Conservation (phyloP, 2,888 invertebrate genomes). For the Habroteleia sp. region DNA sequence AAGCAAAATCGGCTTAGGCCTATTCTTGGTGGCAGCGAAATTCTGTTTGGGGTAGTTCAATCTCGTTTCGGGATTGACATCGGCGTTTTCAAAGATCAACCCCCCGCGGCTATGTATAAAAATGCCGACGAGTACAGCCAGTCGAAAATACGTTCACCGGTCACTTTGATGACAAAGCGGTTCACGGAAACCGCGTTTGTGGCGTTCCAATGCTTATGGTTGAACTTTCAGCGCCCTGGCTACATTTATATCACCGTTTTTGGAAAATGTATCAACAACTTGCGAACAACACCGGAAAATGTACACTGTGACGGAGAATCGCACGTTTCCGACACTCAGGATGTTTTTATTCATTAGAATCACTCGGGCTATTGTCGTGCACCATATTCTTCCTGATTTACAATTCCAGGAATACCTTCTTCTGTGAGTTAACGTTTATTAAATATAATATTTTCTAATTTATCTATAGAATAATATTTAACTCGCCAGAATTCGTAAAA, state of each 20-base stretch:
- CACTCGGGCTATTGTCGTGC: constrained; percentile 30
- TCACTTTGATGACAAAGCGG: constrained; percentile 67
- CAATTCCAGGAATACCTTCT: constrained; percentile 29
- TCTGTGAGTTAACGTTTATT: too few relatives aligned
- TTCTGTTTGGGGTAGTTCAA: constrained; percentile 28
- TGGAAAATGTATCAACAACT: constrained; percentile 43
- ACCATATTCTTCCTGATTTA: constrained; percentile 5
- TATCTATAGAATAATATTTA: too few relatives aligned
- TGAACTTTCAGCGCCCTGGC: constrained; percentile 22
- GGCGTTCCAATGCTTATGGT: constrained; percentile 16
- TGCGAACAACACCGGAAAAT: constrained; percentile 59
- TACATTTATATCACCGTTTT: constrained; percentile 17
- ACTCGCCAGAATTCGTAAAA: too few relatives aligned
- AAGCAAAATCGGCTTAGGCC: constrained; percentile 16
- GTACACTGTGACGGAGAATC: constrained; percentile 44
- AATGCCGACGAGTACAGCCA: constrained; percentile 68
- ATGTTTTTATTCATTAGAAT: constrained; percentile 52
- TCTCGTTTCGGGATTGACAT: constrained; percentile 71
- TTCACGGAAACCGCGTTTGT: constrained; percentile 69
- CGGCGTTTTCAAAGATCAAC: constrained; percentile 73
- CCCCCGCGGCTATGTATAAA: constrained; percentile 72
- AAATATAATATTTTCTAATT: too few relatives aligned
- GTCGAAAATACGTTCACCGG: constrained; percentile 53
- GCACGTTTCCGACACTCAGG: constrained; percentile 36
- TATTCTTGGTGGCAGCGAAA: constrained; percentile 18